Percentiles rank a stretch among this genome's conserved stretches.
These are phyloP conservation scores for Amphipyra tragopoginis DNA, from an alignment of 2,888 invertebrate genomes.

Conservation along the genomic window DNA sequence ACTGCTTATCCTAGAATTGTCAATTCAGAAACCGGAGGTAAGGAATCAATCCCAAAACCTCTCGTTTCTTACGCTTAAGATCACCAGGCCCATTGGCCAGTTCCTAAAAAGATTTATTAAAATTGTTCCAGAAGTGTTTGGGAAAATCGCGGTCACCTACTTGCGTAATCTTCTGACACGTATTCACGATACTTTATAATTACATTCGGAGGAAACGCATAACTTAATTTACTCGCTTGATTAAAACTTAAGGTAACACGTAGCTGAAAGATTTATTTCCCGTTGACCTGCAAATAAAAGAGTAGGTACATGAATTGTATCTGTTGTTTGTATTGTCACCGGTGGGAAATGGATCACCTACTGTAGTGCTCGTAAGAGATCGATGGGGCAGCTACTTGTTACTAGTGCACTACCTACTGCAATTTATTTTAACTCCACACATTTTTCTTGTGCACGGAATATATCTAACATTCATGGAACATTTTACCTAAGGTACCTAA, in stretches of 20 bases:
- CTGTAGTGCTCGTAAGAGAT: constrained; percentile 27
- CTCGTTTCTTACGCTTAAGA: too few relatives aligned
- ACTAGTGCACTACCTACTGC: constrained; percentile 10
- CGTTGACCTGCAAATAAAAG: constrained; percentile 36
- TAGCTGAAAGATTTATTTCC: constrained; percentile 34
- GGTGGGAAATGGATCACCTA: constrained; percentile 46
- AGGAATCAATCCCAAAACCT: too few relatives aligned
- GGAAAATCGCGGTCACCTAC: too few relatives aligned
- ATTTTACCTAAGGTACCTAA: too few relatives aligned
- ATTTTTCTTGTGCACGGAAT: constrained; percentile 1
- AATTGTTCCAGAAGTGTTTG: too few relatives aligned
- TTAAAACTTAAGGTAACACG: background rate
- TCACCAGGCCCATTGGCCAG: too few relatives aligned
- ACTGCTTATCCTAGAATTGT: too few relatives aligned
- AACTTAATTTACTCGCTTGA: background rate
- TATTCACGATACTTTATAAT: too few relatives aligned
- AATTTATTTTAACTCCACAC: constrained; percentile 19
- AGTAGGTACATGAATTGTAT: constrained; percentile 38
- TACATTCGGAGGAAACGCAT: background rate
- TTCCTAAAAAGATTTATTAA: too few relatives aligned
- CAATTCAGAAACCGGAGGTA: too few relatives aligned
- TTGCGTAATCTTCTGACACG: too few relatives aligned
- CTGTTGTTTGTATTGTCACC: constrained; percentile 36
- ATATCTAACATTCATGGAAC: too few relatives aligned
- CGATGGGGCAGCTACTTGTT: constrained; percentile 29